phyloP scores from a whole-genome alignment of 2,888 invertebrate genomes.

The Xestoiulus laeticollis region DNA sequence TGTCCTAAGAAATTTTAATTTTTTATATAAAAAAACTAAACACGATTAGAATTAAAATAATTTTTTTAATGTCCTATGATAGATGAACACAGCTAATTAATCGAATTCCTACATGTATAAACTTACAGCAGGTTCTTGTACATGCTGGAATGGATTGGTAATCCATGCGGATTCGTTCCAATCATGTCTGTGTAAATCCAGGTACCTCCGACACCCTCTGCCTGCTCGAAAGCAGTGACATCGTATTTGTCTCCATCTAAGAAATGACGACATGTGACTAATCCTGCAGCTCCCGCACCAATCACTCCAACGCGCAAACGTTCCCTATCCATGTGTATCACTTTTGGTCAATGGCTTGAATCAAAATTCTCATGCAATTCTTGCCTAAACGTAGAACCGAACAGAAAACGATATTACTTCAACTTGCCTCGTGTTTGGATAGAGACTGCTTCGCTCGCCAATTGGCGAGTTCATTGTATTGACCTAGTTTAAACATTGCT shows the following conservation, averaged over 20 bases:
- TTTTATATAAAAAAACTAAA: neutral
- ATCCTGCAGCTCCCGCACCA: constrained; percentile 89
- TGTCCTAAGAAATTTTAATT: constrained; percentile 70
- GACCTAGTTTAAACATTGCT: neutral
- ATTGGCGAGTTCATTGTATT: neutral
- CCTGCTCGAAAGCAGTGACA: constrained; percentile 76
- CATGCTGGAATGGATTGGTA: constrained; percentile 90
- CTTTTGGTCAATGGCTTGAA: neutral
- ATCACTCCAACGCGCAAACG: constrained; percentile 65
- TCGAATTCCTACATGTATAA: neutral
- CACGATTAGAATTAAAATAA: neutral
- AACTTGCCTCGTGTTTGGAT: neutral
- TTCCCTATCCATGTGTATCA: neutral
- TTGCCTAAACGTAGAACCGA: neutral
- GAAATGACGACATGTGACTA: constrained; percentile 77
- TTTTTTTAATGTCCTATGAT: too few relatives aligned
- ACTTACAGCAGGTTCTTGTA: constrained; percentile 84
- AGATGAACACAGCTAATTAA: too few relatives aligned
- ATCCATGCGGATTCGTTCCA: constrained; percentile 78
- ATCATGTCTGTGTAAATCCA: constrained; percentile 86
- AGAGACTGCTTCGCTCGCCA: neutral
- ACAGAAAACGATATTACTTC: neutral
- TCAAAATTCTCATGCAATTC: neutral
- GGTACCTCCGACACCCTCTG: constrained; percentile 81
- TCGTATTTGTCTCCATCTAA: constrained; percentile 61